Evolutionary conservation across 2,888 invertebrate species (phyloP).

Genomic region (Tubulanus polymorphus): DNA sequence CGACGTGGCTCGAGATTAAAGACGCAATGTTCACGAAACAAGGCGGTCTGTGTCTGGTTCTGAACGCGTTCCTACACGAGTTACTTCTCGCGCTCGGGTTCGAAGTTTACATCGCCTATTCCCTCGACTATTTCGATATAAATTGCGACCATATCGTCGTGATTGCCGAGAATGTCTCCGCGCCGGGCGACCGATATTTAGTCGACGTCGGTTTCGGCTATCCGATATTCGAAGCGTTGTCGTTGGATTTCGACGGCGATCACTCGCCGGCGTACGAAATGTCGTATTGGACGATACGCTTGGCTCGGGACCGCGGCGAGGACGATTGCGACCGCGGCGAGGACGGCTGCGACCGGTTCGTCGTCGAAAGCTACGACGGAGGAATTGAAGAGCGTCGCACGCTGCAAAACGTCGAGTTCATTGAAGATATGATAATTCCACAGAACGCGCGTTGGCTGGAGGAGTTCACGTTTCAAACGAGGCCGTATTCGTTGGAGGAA

Average conservation of each 20-base stretch:
- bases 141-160: constrained; percentile 20
- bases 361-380: neutral
- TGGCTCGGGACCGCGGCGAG: neutral
- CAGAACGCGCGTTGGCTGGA: neutral
- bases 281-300: neutral
- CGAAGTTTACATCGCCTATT: constrained; percentile 5
- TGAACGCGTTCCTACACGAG: constrained; percentile 19
- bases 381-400: neutral
- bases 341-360: neutral
- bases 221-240: constrained; percentile 20
- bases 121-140: constrained; percentile 10
- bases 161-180: constrained; percentile 16
- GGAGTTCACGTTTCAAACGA: neutral
- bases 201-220: constrained; percentile 20
- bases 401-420: neutral
- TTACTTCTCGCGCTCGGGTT: constrained; percentile 18
- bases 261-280: constrained; percentile 6
- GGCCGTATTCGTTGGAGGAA: neutral
- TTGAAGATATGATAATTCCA: neutral
- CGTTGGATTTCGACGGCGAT: constrained; percentile 22
- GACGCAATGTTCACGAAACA: constrained; percentile 11
- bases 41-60: constrained; percentile 24
- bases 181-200: constrained; percentile 17
- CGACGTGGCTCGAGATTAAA: constrained; percentile 18
- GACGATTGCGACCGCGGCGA: neutral